Percentiles rank a stretch among this genome's conserved stretches.
Evolutionary conservation across 2,888 invertebrate species (phyloP).

Genomic region (Drosophila mimica): DNA sequence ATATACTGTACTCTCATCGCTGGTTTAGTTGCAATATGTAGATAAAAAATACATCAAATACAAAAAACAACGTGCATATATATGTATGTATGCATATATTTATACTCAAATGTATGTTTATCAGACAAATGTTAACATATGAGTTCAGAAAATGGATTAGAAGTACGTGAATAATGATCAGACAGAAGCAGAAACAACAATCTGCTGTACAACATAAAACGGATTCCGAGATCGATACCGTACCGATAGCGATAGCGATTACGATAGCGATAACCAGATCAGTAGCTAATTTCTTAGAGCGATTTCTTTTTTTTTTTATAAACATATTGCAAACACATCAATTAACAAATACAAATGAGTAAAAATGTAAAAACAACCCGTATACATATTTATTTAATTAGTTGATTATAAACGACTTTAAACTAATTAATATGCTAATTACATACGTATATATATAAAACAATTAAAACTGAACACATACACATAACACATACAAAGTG

Average conservation of each 20-base stretch:
- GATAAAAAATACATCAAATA: constrained; percentile 47
- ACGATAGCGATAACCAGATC: constrained; percentile 10
- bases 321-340: constrained; percentile 23
- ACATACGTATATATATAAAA: constrained; percentile 61
- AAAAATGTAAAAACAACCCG: constrained; percentile 40
- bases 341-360: constrained; percentile 33
- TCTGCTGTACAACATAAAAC: background rate
- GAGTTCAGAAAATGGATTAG: constrained; percentile 7
- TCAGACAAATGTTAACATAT: constrained; percentile 2
- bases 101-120: constrained; percentile 10
- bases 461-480: constrained; percentile 39
- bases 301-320: constrained; percentile 10
- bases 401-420: constrained; percentile 66
- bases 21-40: constrained; percentile 79
- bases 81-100: too few relatives aligned
- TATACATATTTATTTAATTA: constrained; percentile 74
- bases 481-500: constrained; percentile 40
- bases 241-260: background rate
- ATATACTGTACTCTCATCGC: constrained; percentile 53
- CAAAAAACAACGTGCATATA: constrained; percentile 9
- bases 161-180: background rate
- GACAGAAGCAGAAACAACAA: background rate
- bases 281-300: constrained; percentile 28
- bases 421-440: constrained; percentile 74
- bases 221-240: background rate